phyloP scores from a whole-genome alignment of 2,888 invertebrate genomes.

The Gasteruption jaculator region DNA sequence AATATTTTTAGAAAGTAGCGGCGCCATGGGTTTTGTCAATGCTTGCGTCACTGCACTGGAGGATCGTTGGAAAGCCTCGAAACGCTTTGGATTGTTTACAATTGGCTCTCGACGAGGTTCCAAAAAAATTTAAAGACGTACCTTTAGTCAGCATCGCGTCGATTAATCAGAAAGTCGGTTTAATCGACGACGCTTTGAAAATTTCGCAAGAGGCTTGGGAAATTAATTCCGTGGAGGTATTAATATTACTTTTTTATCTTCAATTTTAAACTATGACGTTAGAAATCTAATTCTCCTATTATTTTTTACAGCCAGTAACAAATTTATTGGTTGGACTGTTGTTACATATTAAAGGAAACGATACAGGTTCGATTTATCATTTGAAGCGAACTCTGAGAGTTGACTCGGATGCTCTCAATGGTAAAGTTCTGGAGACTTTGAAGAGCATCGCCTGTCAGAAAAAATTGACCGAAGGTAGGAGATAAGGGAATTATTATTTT shows the following conservation, averaged over 20 bases:
- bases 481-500: slow-evolving; percentile 23
- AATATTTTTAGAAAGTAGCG: slow-evolving; percentile 60
- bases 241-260: slow-evolving; percentile 6
- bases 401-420: slow-evolving; percentile 54
- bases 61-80: slow-evolving; percentile 64
- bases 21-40: slow-evolving; percentile 72
- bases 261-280: neutral
- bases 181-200: slow-evolving; percentile 62
- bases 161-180: slow-evolving; percentile 62
- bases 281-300: slow-evolving; percentile 7
- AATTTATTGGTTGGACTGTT: slow-evolving; percentile 66
- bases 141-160: slow-evolving; percentile 69
- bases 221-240: slow-evolving; percentile 62
- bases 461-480: slow-evolving; percentile 21
- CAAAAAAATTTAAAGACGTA: slow-evolving; percentile 61
- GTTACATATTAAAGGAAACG: slow-evolving; percentile 62
- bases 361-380: slow-evolving; percentile 61
- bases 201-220: slow-evolving; percentile 61
- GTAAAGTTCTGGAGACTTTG: slow-evolving; percentile 54
- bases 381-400: slow-evolving; percentile 60
- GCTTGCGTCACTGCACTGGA: slow-evolving; percentile 74
- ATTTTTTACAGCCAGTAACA: slow-evolving; percentile 68
- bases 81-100: slow-evolving; percentile 70
- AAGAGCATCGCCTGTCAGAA: slow-evolving; percentile 57
- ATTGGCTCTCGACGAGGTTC: slow-evolving; percentile 59